These are phyloP conservation scores for Brachionus koreanus DNA, from an alignment of 1,140 invertebrate genomes.

Conservation along the genomic window DNA sequence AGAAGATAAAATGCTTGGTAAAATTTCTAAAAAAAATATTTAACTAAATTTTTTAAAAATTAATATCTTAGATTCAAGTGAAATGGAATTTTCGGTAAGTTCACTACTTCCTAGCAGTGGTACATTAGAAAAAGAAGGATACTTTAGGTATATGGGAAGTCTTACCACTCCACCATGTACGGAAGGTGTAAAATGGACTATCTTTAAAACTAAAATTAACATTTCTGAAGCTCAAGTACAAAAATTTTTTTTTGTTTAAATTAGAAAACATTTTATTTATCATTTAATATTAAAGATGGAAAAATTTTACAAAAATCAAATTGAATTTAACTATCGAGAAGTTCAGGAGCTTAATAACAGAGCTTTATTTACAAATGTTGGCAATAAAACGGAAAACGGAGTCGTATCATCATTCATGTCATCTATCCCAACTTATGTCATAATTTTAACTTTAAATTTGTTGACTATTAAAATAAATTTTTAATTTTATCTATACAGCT, in stretches of 20 bases:
- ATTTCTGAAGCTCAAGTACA: slow-evolving; percentile 72
- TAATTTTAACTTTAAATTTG: background rate
- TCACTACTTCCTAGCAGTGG: background rate
- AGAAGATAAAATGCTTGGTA: background rate
- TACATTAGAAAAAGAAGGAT: slow-evolving; percentile 41
- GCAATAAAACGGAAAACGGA: background rate
- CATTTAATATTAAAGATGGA: background rate
- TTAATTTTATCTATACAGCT: background rate
- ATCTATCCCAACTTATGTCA: background rate
- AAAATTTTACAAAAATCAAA: slow-evolving; percentile 26
- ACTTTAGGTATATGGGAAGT: slow-evolving; percentile 76
- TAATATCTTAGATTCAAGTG: slow-evolving; percentile 4
- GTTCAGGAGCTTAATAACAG: slow-evolving; percentile 1
- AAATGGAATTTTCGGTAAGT: background rate
- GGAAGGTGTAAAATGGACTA: slow-evolving; percentile 82
- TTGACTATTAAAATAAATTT: background rate
- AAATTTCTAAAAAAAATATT: background rate
- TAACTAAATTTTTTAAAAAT: no score
- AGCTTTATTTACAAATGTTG: background rate
- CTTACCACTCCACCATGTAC: slow-evolving; percentile 84
- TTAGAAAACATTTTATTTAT: background rate
- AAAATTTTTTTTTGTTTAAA: background rate
- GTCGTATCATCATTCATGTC: no score
- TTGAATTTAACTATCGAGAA: slow-evolving; percentile 20
- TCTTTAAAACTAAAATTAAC: slow-evolving; percentile 71